Evolutionary conservation across 2,113 vertebrate species (phyloP).

Genomic region (Pavo muticus): DNA sequence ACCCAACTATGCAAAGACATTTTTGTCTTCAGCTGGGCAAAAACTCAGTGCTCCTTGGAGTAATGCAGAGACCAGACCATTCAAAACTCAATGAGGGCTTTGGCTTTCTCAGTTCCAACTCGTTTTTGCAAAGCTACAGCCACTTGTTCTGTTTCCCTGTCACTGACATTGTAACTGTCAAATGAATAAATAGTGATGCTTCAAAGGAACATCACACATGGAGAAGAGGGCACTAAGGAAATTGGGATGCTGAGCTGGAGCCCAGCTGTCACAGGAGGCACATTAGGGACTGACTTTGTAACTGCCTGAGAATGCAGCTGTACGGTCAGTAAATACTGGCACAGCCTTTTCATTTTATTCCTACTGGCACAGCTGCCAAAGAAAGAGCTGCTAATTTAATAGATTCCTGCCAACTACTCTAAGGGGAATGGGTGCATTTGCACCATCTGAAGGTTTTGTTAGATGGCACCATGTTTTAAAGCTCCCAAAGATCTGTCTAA

Average conservation of each 20-base stretch:
- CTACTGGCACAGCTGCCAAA: constrained; percentile 3
- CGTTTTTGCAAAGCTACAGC: constrained; percentile 15
- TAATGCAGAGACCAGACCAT: background rate
- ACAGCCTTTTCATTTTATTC: constrained; percentile 23
- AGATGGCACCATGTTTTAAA: constrained; percentile 25
- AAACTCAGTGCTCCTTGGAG: background rate
- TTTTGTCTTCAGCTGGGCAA: background rate
- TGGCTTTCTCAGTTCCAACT: background rate
- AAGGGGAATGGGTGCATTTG: background rate
- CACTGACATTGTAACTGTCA: constrained; percentile 41
- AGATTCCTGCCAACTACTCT: constrained; percentile 33
- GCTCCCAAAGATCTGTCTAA: constrained; percentile 40
- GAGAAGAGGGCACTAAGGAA: constrained; percentile 15
- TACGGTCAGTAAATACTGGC: constrained; percentile 47
- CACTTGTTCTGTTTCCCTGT: constrained; percentile 5
- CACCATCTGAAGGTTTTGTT: background rate
- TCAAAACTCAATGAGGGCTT: constrained; percentile 23
- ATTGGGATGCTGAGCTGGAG: constrained; percentile 7
- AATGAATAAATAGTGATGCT: constrained; percentile 40
- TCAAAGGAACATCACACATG: constrained; percentile 42
- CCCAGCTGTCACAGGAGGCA: constrained; percentile 20
- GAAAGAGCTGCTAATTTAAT: constrained; percentile 10
- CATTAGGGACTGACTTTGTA: constrained; percentile 57
- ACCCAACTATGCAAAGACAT: background rate
- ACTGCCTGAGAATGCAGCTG: constrained; percentile 46